Evolutionary conservation across 2,113 vertebrate genomes (phyloP), one percentile per base, ranked within the genome.

Genomic region (Proterorhinus semilunaris): DNA sequence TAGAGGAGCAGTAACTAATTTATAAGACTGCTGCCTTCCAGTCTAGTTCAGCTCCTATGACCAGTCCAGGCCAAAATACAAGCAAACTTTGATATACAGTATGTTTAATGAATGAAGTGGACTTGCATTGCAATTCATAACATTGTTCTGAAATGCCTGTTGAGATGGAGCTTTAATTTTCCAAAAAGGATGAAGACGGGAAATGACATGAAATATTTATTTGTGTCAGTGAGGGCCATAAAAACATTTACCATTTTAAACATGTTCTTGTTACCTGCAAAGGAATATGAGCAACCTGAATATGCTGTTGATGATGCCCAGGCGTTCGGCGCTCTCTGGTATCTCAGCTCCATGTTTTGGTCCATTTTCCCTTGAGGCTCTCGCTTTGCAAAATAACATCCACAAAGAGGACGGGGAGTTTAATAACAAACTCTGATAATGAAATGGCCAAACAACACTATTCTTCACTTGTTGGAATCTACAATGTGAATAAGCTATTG

Each of bases 341-440:
- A 84, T 71, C 86, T 68, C 59, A 75, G 77, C 78, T 84, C 81
- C 74, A 59, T 79, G 73, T 85, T 82, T 66, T 69, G 62, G 76
- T 84, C 77, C 75, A 84, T 77, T 80, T 68, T 68, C 81, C 67
- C 81, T 67, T 52, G 74, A 84, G 87, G 81, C 76, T 57, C 66
- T 74, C 27, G 13, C 78, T 73, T 68, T 36, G 69, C 63, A 83
- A 84, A 82, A 88, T 62, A 85, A 79, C 76, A 71, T 72, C 53
- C 68, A 76, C 71, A 76, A 71, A 68, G n/a, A 85, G 73, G 27
- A 79, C 83, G 66, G 72, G 64, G 10, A 79, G 27, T 36, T 36
- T 2, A 36, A 36, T 67, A 74, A 75, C 64, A 69, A 42, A 49
- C n/a, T 62, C 42, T 76, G 69, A 71, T 75, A 54, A 66, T 51